Percentiles rank a stretch among this genome's conserved stretches.
Conservation (phyloP, 2,888 invertebrate species). For the Megamerina dolium region DNA sequence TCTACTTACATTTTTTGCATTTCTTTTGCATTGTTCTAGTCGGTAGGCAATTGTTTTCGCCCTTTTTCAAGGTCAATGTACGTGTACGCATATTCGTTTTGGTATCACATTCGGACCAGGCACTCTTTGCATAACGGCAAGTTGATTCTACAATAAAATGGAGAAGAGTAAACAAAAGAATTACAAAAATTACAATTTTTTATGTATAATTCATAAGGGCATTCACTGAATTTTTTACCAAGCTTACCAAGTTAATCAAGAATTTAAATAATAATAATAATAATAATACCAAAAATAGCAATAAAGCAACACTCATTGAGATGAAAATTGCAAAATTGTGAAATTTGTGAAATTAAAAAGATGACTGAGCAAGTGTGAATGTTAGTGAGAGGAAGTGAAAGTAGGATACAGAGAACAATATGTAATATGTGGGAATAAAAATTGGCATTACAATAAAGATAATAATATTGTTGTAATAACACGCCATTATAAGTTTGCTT, state of each 20-base stretch:
- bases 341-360: no score
- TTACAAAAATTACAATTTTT: conserved; percentile 1
- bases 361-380: no score
- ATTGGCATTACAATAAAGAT: no score
- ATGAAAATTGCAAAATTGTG: no score
- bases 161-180: background rate
- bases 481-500: no score
- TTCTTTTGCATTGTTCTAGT: conserved; percentile 82
- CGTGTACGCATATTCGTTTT: conserved; percentile 76
- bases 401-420: no score
- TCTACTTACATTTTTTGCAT: conserved; percentile 75
- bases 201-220: background rate
- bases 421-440: no score
- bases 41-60: conserved; percentile 70
- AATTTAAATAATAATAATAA: background rate
- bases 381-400: no score
- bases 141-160: conserved; percentile 48
- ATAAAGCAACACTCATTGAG: no score
- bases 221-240: background rate
- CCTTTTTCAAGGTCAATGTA: conserved; percentile 78
- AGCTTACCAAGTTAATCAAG: background rate
- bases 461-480: no score
- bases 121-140: conserved; percentile 78
- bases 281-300: no score
- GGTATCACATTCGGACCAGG: conserved; percentile 83